A percentile compares a stretch with the other conserved stretches of the same genome.
Conservation (phyloP, 2,113 vertebrate species). For the Alligator sinensis region DNA sequence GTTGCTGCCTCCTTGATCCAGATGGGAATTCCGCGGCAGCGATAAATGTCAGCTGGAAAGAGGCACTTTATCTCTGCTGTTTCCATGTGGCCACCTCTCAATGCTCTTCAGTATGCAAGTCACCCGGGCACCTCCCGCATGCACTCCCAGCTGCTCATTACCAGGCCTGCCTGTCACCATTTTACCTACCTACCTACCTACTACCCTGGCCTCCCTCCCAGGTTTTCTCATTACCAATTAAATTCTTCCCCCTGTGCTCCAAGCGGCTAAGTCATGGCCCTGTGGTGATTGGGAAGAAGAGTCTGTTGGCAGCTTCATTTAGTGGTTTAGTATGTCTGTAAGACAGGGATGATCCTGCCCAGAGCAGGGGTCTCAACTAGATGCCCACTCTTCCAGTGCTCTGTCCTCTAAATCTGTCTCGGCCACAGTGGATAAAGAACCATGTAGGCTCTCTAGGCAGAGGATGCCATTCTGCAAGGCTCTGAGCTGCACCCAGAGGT, state of each 20-base stretch:
- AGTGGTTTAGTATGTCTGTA: not conserved
- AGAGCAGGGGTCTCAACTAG: not conserved
- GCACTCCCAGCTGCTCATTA: not conserved
- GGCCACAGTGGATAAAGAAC: not conserved
- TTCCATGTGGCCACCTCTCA: not conserved
- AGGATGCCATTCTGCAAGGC: not conserved
- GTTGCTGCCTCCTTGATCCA: not conserved
- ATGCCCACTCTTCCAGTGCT: no score
- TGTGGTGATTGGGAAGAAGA: not conserved
- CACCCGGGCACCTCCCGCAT: not conserved
- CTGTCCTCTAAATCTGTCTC: not conserved
- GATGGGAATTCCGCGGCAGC: constrained; percentile 43
- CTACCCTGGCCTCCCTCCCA: not conserved
- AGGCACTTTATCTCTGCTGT: constrained; percentile 18
- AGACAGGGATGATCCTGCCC: no score
- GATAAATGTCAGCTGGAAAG: constrained; percentile 66
- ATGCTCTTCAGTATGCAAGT: not conserved
- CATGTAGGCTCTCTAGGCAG: not conserved
- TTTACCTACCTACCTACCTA: not conserved
- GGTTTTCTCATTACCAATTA: constrained; percentile 2
- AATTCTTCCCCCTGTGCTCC: not conserved
- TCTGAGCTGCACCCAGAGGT: not conserved
- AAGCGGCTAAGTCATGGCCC: not conserved
- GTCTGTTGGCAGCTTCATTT: not conserved
- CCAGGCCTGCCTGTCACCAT: not conserved